phyloP scores from a whole-genome alignment of 2,797 vertebrate genomes.

The Acanthis flammea region DNA sequence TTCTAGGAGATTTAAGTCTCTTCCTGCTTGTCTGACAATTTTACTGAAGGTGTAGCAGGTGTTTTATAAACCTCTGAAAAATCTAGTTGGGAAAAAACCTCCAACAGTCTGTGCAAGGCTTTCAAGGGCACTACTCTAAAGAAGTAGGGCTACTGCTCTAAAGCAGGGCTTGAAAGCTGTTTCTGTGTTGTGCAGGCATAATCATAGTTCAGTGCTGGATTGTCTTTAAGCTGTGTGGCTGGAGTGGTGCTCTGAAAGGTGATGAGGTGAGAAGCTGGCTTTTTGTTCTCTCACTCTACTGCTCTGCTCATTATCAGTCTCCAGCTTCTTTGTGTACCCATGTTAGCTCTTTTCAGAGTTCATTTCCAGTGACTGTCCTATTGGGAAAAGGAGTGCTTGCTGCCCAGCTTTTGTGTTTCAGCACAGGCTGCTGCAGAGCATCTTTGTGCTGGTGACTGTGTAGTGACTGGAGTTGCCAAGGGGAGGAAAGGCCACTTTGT shows the following conservation, averaged over 20 bases:
- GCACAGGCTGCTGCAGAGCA: background rate
- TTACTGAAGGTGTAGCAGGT: background rate
- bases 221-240: background rate
- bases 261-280: background rate
- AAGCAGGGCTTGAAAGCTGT: background rate
- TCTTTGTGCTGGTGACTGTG: background rate
- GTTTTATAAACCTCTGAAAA: constrained; percentile 11
- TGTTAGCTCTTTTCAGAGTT: background rate
- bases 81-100: background rate
- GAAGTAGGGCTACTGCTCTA: background rate
- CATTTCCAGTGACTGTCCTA: background rate
- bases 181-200: background rate
- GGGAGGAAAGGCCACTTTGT: background rate
- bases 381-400: background rate
- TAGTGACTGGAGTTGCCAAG: background rate
- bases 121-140: background rate
- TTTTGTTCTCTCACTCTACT: background rate
- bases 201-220: background rate
- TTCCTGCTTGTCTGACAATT: background rate
- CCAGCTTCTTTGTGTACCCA: background rate
- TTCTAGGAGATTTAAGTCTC: constrained; percentile 1
- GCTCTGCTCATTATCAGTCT: background rate
- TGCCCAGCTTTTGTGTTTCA: background rate
- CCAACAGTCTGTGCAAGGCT: background rate
- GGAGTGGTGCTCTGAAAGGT: background rate